These are phyloP conservation scores for Dromococcyx pavoninus DNA, from an alignment of 2,797 vertebrate species.

Conservation along the genomic window DNA sequence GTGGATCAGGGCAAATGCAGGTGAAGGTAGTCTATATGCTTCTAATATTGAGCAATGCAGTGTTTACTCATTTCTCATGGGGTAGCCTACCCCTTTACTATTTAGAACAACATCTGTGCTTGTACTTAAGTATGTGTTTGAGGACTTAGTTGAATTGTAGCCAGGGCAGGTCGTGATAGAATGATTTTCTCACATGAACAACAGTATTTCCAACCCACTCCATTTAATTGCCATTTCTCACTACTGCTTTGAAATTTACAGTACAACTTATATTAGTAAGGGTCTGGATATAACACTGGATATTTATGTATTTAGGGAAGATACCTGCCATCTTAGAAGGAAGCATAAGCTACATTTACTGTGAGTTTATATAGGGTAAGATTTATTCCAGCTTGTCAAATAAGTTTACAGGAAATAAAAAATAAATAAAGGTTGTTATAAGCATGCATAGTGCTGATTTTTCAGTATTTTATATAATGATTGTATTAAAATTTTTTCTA, in stretches of 20 bases:
- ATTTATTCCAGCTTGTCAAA: not conserved
- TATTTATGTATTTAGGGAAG: not conserved
- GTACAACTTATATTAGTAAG: not conserved
- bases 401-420: not conserved
- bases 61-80: not conserved
- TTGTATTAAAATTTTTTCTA: not conserved
- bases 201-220: not conserved
- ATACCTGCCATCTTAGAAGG: not conserved
- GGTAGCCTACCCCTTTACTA: not conserved
- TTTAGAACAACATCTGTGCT: conserved; percentile 28
- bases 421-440: not conserved
- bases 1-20: not conserved
- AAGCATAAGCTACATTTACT: not conserved
- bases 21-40: not conserved
- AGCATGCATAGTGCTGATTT: not conserved
- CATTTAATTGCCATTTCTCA: not conserved
- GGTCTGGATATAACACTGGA: not conserved
- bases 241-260: not conserved
- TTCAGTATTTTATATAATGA: not conserved
- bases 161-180: conserved; percentile 16
- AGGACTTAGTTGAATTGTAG: conserved; percentile 1
- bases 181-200: not conserved
- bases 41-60: not conserved
- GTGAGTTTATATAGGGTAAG: not conserved
- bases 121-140: not conserved